Conservation (phyloP, 1,140 invertebrate species). For the Triops longicaudatus region DNA sequence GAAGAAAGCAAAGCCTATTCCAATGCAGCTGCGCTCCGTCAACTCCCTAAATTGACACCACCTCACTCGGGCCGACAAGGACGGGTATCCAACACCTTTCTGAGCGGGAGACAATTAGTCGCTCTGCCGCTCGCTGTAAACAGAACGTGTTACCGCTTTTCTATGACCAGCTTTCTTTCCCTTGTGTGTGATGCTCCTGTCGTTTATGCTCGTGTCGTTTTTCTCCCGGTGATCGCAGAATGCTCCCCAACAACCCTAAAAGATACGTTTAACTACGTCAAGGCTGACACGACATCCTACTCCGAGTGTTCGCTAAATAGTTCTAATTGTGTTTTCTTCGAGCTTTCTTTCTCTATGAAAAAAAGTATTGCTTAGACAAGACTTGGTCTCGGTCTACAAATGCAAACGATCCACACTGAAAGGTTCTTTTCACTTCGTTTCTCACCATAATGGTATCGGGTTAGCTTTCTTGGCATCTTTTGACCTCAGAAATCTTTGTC, state of each 20-base stretch:
- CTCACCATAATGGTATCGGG: too few relatives aligned
- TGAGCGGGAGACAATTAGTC: background rate
- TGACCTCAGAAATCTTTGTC: too few relatives aligned
- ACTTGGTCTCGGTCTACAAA: too few relatives aligned
- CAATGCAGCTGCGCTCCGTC: background rate
- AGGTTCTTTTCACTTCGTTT: too few relatives aligned
- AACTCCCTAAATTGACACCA: background rate
- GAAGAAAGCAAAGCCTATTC: background rate
- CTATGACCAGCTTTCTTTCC: background rate
- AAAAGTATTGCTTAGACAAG: too few relatives aligned
- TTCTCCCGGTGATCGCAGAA: background rate
- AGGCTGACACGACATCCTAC: background rate
- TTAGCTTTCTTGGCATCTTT: too few relatives aligned
- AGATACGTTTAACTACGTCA: background rate
- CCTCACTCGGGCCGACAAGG: background rate
- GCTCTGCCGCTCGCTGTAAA: background rate
- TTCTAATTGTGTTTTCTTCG: background rate
- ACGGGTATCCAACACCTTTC: background rate
- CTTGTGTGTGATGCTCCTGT: background rate
- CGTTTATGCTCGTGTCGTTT: conserved; percentile 1
- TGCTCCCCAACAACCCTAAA: background rate
- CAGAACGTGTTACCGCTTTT: background rate
- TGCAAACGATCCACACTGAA: too few relatives aligned
- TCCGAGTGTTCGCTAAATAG: background rate
- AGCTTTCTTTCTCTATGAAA: background rate